These are phyloP conservation scores for Clinocottus analis DNA, from an alignment of 2,113 vertebrate species.

Conservation along the genomic window DNA sequence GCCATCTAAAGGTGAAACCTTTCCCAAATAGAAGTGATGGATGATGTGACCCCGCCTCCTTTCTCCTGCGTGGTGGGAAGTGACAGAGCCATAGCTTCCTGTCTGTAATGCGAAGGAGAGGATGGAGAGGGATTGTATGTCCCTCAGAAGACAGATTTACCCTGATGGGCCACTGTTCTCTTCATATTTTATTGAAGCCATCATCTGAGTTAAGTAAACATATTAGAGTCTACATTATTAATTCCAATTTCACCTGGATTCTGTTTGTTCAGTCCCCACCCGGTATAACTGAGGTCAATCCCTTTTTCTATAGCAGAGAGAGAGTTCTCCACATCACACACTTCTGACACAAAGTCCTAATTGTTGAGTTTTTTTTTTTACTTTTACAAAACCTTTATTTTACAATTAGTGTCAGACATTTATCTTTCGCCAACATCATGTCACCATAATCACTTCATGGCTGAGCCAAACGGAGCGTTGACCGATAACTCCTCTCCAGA, in stretches of 20 bases:
- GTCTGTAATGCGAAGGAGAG: constrained; percentile 14
- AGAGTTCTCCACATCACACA: too few species aligned
- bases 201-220: constrained; percentile 76
- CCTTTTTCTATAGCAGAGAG: constrained; percentile 35
- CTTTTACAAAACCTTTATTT: too few species aligned
- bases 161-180: constrained; percentile 54
- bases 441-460: too few species aligned
- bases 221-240: constrained; percentile 81
- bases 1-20: constrained; percentile 45
- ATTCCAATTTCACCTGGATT: constrained; percentile 74
- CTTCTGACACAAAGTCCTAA: too few species aligned
- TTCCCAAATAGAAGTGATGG: constrained; percentile 55
- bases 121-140: constrained; percentile 1
- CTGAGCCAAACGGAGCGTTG: too few species aligned
- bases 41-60: constrained; percentile 42
- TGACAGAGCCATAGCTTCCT: constrained; percentile 26
- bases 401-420: too few species aligned
- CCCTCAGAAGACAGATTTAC: constrained; percentile 12
- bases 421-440: too few species aligned
- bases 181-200: constrained; percentile 78
- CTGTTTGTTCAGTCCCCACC: constrained; percentile 61
- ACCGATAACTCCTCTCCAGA: too few species aligned
- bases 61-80: constrained; percentile 50
- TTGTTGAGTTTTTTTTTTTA: too few species aligned
- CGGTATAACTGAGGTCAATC: constrained; percentile 59